These are phyloP conservation scores for Hippotragus niger DNA, from an alignment of 2,113 vertebrate species.

Conservation along the genomic window DNA sequence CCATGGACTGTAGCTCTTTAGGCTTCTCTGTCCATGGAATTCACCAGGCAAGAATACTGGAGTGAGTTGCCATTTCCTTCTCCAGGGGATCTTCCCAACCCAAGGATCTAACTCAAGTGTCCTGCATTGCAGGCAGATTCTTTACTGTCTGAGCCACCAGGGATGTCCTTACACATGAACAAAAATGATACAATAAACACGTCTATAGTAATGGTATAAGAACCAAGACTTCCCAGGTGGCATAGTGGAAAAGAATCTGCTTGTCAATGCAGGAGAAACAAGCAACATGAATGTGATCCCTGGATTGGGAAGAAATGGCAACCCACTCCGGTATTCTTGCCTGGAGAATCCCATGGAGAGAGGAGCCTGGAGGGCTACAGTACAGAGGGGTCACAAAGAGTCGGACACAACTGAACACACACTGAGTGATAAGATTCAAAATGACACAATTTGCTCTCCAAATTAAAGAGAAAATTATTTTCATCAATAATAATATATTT, in stretches of 20 bases:
- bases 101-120: not conserved
- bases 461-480: conserved; percentile 14
- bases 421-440: not conserved
- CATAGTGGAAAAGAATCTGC: not conserved
- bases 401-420: not conserved
- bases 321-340: not conserved
- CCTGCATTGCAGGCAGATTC: not conserved
- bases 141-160: not conserved
- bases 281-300: not conserved
- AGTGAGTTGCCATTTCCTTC: not conserved
- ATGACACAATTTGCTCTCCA: not conserved
- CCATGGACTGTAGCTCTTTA: not conserved
- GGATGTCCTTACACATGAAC: not conserved
- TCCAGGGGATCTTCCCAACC: not conserved
- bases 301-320: not conserved
- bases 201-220: not conserved
- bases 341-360: not conserved
- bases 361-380: not conserved
- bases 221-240: not conserved
- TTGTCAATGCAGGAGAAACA: not conserved
- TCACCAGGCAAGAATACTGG: not conserved
- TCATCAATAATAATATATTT: not conserved
- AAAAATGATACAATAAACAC: not conserved
- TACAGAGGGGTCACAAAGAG: not conserved
- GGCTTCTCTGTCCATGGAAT: not conserved